Evolutionary conservation across 1,140 invertebrate genomes (phyloP).

Genomic region (Hylyphantes graminicola): DNA sequence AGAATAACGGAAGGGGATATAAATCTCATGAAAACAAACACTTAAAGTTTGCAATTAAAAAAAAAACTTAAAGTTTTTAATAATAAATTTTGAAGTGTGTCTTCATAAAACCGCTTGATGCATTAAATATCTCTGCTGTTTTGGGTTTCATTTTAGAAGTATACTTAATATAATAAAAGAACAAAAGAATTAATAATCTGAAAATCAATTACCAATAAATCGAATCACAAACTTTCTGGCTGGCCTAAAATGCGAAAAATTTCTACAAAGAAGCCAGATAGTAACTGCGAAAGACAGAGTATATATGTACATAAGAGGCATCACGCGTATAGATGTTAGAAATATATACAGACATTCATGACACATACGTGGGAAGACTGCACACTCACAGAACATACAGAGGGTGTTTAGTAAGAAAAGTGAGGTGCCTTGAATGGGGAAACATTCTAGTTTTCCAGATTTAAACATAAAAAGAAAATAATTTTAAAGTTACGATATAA

Average conservation of each 20-base stretch:
- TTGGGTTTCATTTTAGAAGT: constrained; percentile 32
- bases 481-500: too few relatives aligned
- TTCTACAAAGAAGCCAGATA: constrained; percentile 51
- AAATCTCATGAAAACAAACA: too few relatives aligned
- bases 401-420: constrained; percentile 21
- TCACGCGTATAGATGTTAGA: constrained; percentile 40
- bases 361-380: constrained; percentile 45
- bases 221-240: constrained; percentile 46
- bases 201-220: constrained; percentile 45
- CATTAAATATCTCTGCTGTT: constrained; percentile 44
- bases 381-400: constrained; percentile 38
- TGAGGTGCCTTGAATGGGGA: background rate
- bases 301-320: constrained; percentile 53
- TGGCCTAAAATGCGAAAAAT: constrained; percentile 42
- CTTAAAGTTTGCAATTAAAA: too few relatives aligned
- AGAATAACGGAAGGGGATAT: too few relatives aligned
- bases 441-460: constrained; percentile 9
- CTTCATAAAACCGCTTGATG: background rate
- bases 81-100: too few relatives aligned
- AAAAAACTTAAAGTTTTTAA: too few relatives aligned
- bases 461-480: constrained; percentile 8
- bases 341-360: constrained; percentile 56
- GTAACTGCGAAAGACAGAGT: constrained; percentile 49
- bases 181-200: background rate
- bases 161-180: constrained; percentile 27